Percentiles rank a stretch among this genome's conserved stretches.
phyloP scores from a whole-genome alignment of 2,113 vertebrate species.

The Istiophorus platypterus region DNA sequence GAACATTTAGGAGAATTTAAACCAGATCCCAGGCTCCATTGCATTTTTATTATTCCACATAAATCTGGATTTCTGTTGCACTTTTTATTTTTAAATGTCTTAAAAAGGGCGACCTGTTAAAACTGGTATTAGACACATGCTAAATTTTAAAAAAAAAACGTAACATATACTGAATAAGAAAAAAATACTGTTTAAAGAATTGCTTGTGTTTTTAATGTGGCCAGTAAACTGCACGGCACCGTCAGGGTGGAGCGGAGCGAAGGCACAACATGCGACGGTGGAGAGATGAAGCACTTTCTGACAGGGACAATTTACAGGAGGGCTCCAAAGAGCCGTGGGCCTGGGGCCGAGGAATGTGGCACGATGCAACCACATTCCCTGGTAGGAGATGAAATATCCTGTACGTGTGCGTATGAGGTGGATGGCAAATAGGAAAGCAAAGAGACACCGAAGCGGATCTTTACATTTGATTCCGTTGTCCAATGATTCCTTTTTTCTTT shows the following conservation, averaged over 20 bases:
- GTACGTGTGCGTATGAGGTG: neutral
- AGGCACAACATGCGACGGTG: neutral
- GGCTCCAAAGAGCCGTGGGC: conserved; percentile 63
- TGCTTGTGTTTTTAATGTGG: neutral
- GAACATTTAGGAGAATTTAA: no score
- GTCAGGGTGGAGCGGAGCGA: neutral
- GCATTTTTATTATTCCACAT: neutral
- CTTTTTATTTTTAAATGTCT: neutral
- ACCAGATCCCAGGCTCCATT: no score
- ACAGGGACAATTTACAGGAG: conserved; percentile 73
- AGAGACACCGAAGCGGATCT: neutral
- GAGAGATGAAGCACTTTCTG: conserved; percentile 34
- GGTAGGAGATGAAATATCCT: conserved; percentile 34
- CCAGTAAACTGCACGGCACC: neutral
- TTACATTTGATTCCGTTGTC: neutral
- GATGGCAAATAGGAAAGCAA: neutral
- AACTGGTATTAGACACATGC: neutral
- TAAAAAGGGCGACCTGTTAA: neutral
- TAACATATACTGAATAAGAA: neutral
- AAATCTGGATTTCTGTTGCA: neutral
- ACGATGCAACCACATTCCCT: conserved; percentile 74
- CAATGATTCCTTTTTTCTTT: no score
- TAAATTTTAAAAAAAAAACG: neutral
- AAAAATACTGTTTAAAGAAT: no score
- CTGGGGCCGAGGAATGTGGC: conserved; percentile 79